Conservation (phyloP, 2,888 invertebrate species). For the Brachypterus glaber region DNA sequence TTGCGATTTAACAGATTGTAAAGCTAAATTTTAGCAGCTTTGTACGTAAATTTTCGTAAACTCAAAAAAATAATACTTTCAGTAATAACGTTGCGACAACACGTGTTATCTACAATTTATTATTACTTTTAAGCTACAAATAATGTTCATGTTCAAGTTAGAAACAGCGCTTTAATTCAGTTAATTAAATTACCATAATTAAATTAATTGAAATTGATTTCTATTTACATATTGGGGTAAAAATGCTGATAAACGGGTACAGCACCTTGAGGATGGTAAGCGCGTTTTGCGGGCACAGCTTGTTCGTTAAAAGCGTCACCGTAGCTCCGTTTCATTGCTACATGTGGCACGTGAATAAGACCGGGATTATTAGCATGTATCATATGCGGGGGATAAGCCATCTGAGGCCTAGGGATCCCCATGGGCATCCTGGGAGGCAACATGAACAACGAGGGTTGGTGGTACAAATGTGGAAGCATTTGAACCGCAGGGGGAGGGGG, state of each 20-base stretch:
- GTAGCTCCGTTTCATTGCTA: conserved; percentile 38
- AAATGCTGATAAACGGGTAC: conserved; percentile 37
- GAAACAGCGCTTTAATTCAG: no score
- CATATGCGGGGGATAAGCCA: conserved; percentile 28
- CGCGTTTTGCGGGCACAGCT: conserved; percentile 35
- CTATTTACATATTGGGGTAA: conserved; percentile 36
- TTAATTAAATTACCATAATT: no score
- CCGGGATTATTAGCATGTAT: conserved; percentile 26
- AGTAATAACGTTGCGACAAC: no score
- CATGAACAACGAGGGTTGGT: conserved; percentile 39
- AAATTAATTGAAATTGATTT: no score
- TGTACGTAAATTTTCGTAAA: no score
- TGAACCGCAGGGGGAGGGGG: conserved; percentile 26
- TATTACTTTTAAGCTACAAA: no score
- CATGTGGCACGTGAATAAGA: conserved; percentile 31
- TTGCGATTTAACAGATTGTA: no score
- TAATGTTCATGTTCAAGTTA: no score
- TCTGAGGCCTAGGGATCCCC: conserved; percentile 24
- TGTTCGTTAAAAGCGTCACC: conserved; percentile 39
- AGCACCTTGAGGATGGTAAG: conserved; percentile 31
- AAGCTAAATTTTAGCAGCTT: no score
- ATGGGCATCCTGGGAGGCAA: conserved; percentile 26
- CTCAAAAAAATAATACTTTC: no score
- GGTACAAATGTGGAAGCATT: conserved; percentile 27
- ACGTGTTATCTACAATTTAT: no score